Evolutionary conservation across 2,797 vertebrate genomes (phyloP).

Genomic region (Pagetopsis macropterus): DNA sequence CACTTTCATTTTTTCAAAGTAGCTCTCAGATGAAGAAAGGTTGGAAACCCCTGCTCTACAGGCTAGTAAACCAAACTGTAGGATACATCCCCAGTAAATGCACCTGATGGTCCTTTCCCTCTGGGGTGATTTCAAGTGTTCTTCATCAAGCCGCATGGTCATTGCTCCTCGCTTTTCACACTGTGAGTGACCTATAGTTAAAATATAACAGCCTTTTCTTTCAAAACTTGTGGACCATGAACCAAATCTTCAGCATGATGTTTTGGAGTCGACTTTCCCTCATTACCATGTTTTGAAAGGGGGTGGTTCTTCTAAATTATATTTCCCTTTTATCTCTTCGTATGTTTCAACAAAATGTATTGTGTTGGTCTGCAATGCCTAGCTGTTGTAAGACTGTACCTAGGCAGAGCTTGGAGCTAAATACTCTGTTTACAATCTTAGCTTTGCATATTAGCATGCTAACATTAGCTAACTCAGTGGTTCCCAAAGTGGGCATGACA

Average conservation of each 20-base stretch:
- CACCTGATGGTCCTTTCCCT: constrained; percentile 50
- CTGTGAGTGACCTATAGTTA: constrained; percentile 63
- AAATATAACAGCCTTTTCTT: constrained; percentile 14
- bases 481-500: no score
- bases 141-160: constrained; percentile 54
- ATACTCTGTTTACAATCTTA: background rate
- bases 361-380: background rate
- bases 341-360: background rate
- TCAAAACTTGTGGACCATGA: background rate
- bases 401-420: background rate
- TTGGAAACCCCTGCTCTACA: background rate
- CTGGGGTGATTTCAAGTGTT: constrained; percentile 57
- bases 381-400: background rate
- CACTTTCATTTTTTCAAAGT: no score
- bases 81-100: constrained; percentile 46
- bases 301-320: background rate
- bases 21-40: no score
- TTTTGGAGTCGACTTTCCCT: background rate
- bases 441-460: background rate
- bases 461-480: background rate
- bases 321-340: background rate
- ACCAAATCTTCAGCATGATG: background rate
- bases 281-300: background rate
- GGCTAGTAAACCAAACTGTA: constrained; percentile 51
- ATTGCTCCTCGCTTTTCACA: constrained; percentile 40